Base-by-base conservation (phyloP, 2,113 vertebrate genomes). In the Vulpes vulpes region DNA sequence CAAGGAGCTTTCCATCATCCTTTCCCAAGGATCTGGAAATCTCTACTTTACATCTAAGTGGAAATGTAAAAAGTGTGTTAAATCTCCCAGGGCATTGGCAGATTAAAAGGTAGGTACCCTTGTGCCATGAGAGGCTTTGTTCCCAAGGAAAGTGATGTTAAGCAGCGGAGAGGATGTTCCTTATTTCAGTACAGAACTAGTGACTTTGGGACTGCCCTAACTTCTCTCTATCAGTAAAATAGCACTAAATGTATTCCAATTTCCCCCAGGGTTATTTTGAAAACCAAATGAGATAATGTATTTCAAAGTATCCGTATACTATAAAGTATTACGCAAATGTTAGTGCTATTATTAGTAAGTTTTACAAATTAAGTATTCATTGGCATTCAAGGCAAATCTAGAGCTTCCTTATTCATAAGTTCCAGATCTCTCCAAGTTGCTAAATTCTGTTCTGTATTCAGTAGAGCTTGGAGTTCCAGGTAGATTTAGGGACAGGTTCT, bases 211-310 rank as follows among this genome's bases (percentile, higher is more conserved):
- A 8, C 81, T 96, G 32, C 62, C 64, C 64, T 95, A 81, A 88
- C 35, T 49, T 97, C 95, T 96, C 30, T 57, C 57, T 84, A 57
- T 88, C 87, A 73, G 90, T 81, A 96, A 94, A 96, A 96, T 80
- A 89, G 59, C 38, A 57, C 57, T 43, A 76, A 88, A 69, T 51
- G 30, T 67, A 88, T 92, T 97, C 64, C 59, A 59, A 65, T 84
- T 65, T 92, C 95, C 84, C 92, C 94, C 69, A 94, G 20, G 49
- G 64, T 88, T 96, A 88, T 76, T 96, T 91, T 96, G 69, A 93
- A 97, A 97, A 95, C 71, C 94, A 97, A 96, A 96, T 91, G 89
- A 95, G 92, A 90, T 89, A 59, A 93, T 74, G 57, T 84, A 89
- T 90, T 91, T 97, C 92, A 92, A 97, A 95, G n/a, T 92, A 71